Conservation (phyloP, 2,113 vertebrate genomes). For the Chloroceryle aenea region DNA sequence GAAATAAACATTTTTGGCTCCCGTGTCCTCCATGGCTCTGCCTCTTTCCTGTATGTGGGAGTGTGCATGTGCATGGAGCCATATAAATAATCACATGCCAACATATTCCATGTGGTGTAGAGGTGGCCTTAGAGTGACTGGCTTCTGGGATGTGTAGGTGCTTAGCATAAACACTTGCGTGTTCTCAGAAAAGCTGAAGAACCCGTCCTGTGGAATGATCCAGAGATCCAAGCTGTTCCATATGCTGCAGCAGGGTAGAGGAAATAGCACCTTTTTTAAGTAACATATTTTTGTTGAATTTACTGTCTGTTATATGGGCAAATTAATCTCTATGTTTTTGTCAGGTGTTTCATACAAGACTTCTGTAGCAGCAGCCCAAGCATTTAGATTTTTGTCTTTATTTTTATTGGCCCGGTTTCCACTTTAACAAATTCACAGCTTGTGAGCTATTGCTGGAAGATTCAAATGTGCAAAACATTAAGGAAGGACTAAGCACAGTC, state of each 20-base stretch:
- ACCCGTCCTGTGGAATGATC: neutral
- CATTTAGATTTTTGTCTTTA: conserved; percentile 9
- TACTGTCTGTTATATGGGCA: neutral
- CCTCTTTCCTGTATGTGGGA: neutral
- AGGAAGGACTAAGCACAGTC: neutral
- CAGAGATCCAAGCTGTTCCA: neutral
- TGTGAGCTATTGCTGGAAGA: conserved; percentile 25
- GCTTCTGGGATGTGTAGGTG: neutral
- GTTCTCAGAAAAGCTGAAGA: neutral
- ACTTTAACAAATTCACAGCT: conserved; percentile 66
- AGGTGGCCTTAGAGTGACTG: neutral
- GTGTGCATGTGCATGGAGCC: neutral
- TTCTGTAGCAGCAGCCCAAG: conserved; percentile 2
- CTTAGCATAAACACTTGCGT: neutral
- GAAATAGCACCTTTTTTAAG: neutral
- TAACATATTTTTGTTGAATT: neutral
- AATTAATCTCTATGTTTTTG: neutral
- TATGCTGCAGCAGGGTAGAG: neutral
- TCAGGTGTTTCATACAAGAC: conserved; percentile 33
- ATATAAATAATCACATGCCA: neutral
- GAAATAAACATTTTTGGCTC: conserved; percentile 46
- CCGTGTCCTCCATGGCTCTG: neutral
- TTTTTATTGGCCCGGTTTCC: conserved; percentile 48
- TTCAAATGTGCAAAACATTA: conserved; percentile 1
- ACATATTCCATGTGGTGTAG: neutral